Evolutionary conservation across 2,797 vertebrate species (phyloP), one percentile per base, ranked within the genome.

Genomic region (Passerculus sandwichensis): DNA sequence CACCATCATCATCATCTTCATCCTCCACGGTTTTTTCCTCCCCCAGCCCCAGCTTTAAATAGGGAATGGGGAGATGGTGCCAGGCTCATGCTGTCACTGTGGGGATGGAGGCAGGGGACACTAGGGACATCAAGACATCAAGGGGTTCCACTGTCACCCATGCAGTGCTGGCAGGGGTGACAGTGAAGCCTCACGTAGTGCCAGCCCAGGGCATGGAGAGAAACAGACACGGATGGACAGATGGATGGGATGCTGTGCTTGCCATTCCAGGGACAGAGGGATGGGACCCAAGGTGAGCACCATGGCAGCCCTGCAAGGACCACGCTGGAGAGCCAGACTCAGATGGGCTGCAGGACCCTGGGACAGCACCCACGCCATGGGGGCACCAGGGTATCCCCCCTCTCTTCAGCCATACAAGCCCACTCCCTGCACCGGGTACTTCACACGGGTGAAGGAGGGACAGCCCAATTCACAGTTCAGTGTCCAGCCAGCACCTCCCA

Each of bases 241-340:
- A 26, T 3, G 1, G 67, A 38, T 38, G 36, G 36, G 36, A 38
- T 32, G 34, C 25, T 61, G 16, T 0, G 0, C 23, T 38, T 2
- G 1, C 13, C 23, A 15, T 30, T 25, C 50, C 53, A 16, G 10
- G 16, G 17, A 32, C 30, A 51, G 20, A 48, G 36, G 9, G 57
- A 44, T 3, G 1, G 67, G 36, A 26, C 13, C 25, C 50, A 15
- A 15, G 8, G 23, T 36, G 60, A 15, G 67, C 51, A 59, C 26
- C 85, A 54, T 3, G 34, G n/a, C 47, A 84, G 13, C 56, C 51
- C 56, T 22, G 16, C 1, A 0, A 71, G 57, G 26, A 36, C 6
- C 61, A 56, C 1, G 8, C 44, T 0, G 1, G 1, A 59, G 45
- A 85, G 44, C 44, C 5, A 2, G 38, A 13, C 0, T 0, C 12